Percentiles rank a stretch among this genome's conserved stretches.
Conservation (phyloP, 2,797 vertebrate genomes). For the Allochrocebus solatus region DNA sequence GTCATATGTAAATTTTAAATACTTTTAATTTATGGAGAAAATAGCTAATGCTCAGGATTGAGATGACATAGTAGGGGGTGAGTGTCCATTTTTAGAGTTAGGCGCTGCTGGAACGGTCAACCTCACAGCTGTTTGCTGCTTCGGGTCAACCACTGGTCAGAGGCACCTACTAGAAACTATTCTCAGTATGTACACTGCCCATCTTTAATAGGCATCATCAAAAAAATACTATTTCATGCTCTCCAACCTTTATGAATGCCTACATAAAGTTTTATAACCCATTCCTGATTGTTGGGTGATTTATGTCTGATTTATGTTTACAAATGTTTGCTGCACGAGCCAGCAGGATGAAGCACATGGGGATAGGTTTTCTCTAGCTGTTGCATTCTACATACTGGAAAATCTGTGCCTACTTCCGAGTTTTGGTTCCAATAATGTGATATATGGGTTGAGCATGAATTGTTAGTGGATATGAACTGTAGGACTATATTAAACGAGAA, state of each 20-base stretch:
- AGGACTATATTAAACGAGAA: background rate
- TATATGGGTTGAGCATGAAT: background rate
- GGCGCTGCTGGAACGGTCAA: accelerated
- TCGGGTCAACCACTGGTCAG: background rate
- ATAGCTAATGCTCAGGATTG: background rate
- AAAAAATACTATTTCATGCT: background rate
- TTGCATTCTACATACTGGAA: accelerated
- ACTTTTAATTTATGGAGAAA: background rate
- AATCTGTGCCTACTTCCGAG: background rate
- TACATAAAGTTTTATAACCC: background rate
- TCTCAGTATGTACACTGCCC: background rate
- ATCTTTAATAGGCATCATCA: conserved; percentile 1
- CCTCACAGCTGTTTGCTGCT: background rate
- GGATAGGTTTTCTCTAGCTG: background rate
- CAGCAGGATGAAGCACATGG: accelerated
- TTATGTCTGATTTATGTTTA: background rate
- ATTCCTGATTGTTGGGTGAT: background rate
- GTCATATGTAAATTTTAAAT: no score
- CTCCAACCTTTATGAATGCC: background rate
- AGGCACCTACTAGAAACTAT: background rate
- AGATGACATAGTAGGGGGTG: accelerated
- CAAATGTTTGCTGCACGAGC: background rate
- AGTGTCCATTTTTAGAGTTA: accelerated
- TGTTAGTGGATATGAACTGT: accelerated
- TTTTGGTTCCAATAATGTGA: background rate